Evolutionary conservation across 2,888 invertebrate species (phyloP).

Genomic region (Dione juno): DNA sequence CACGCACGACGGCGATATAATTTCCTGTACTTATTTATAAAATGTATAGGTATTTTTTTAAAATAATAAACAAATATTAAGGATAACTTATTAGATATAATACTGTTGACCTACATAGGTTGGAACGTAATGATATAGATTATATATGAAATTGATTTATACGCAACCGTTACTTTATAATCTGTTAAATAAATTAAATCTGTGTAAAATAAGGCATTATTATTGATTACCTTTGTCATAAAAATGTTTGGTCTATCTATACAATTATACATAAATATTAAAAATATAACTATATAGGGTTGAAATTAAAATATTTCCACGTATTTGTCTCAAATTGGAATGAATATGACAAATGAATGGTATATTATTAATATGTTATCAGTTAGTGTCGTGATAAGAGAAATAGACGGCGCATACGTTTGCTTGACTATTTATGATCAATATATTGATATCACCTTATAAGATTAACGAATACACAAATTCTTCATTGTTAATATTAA

Average conservation of each 20-base stretch:
- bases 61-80: too few relatives aligned
- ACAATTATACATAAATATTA: not conserved
- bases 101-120: slow-evolving; percentile 23
- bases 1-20: too few relatives aligned
- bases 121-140: not conserved
- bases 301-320: not conserved
- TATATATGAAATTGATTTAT: not conserved
- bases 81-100: slow-evolving; percentile 9
- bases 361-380: slow-evolving; percentile 30
- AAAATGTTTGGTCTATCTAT: too few relatives aligned
- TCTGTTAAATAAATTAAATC: too few relatives aligned
- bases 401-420: slow-evolving; percentile 8
- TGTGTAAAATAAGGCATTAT: too few relatives aligned
- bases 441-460: slow-evolving; percentile 1
- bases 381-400: slow-evolving; percentile 22
- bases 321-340: not conserved
- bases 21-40: too few relatives aligned
- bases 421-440: not conserved
- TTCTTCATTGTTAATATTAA: not conserved
- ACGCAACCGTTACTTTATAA: not conserved
- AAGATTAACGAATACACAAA: not conserved
- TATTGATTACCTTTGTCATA: not conserved
- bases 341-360: not conserved
- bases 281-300: not conserved
- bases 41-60: too few relatives aligned